Percentiles rank a stretch among this genome's conserved stretches.
phyloP scores from a whole-genome alignment of 2,113 vertebrate genomes.

The Zonotrichia leucophrys region DNA sequence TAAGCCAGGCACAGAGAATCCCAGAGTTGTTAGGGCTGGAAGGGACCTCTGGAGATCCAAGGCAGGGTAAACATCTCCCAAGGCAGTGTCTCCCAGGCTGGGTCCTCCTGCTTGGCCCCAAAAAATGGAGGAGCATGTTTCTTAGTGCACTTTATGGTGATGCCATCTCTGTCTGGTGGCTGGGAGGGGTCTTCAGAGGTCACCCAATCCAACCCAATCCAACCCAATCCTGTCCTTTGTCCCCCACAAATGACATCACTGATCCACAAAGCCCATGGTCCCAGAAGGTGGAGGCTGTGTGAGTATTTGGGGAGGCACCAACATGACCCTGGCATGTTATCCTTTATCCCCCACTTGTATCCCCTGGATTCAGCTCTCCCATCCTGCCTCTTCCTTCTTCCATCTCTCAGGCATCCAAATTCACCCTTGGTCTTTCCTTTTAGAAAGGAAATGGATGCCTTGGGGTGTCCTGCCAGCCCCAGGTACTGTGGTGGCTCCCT shows the following conservation, averaged over 20 bases:
- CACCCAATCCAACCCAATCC: not conserved
- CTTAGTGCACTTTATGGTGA: not conserved
- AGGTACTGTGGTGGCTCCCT: not conserved
- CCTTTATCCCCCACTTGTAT: fast-evolving
- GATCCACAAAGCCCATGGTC: not conserved
- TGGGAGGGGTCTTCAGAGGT: not conserved
- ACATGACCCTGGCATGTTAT: not conserved
- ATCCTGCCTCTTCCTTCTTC: not conserved
- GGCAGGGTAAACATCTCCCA: not conserved
- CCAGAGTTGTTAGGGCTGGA: not conserved
- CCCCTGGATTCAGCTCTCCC: not conserved
- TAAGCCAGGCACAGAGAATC: not conserved
- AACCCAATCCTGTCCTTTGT: not conserved
- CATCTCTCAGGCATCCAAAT: not conserved
- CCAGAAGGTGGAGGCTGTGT: not conserved
- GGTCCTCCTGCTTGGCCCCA: not conserved
- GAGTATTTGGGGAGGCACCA: not conserved
- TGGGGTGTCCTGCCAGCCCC: not conserved
- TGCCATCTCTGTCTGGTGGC: not conserved
- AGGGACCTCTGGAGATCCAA: not conserved
- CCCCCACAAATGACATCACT: not conserved
- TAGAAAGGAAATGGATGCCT: fast-evolving
- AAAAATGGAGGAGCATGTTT: not conserved
- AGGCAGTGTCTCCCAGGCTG: not conserved
- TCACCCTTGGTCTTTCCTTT: not conserved